phyloP scores from a whole-genome alignment of 2,797 vertebrate species.

The Myotis myotis region DNA sequence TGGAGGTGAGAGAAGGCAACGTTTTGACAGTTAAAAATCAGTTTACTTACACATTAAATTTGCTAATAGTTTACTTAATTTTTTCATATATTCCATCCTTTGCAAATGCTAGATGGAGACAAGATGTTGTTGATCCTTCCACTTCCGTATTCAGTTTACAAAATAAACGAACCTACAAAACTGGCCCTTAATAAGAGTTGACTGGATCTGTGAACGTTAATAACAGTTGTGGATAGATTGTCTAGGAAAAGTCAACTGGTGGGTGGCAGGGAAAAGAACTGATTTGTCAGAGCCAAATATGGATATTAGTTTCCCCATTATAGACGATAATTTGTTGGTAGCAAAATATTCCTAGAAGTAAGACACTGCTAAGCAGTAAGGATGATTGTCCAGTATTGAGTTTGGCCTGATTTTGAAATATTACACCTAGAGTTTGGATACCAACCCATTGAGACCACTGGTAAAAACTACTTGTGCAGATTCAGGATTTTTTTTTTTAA shows the following conservation, averaged over 20 bases:
- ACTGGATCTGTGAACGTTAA: neutral
- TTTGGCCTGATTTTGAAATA: conserved; percentile 66
- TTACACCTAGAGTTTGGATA: conserved; percentile 57
- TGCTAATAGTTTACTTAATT: neutral
- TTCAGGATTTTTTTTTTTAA: neutral
- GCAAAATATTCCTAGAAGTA: conserved; percentile 62
- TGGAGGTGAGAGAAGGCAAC: neutral
- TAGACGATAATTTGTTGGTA: conserved; percentile 32
- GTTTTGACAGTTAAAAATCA: conserved; percentile 28
- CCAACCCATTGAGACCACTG: conserved; percentile 35
- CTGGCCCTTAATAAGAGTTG: neutral
- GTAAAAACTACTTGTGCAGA: conserved; percentile 1
- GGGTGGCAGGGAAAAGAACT: neutral
- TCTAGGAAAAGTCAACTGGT: neutral
- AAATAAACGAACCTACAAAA: conserved; percentile 2
- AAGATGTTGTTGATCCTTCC: neutral
- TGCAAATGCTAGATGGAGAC: neutral
- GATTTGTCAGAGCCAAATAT: neutral
- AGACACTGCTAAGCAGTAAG: conserved; percentile 50
- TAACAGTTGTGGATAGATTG: conserved; percentile 30
- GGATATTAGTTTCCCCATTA: neutral
- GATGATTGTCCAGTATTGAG: conserved; percentile 43
- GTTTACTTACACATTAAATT: neutral
- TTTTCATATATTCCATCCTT: neutral
- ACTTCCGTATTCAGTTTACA: neutral